Base-by-base conservation (phyloP, 2,113 vertebrate genomes). In the Xiphorhynchus elegans region DNA sequence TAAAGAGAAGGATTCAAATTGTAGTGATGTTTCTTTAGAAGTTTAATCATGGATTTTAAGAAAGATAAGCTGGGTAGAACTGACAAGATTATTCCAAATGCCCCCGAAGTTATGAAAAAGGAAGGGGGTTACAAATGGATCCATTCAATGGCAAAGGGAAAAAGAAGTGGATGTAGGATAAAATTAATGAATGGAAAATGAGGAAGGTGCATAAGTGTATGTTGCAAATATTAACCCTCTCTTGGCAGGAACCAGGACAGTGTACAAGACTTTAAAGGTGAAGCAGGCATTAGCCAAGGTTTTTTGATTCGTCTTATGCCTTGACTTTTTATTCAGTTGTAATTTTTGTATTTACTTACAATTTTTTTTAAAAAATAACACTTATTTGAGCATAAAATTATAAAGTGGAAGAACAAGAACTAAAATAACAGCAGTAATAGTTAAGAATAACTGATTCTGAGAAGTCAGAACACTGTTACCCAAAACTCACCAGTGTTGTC, bases 401-500 rank as follows among this genome's bases (percentile, higher is more conserved):
- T 17, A 77, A 52, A 79, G 52, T 10, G 2, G n/a, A 93, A 89
- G 18, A 56, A 84, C 23, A 90, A 92, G 33, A 94, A 47, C 33
- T 80, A 73, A 88, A 64, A 81, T 60, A 87, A 73, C 35, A 68
- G 53, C 33, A 33, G 40, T 21, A 93, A 70, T 13, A 46, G 37
- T 31, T 85, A 75, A 70, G 20, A 76, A 58, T 52, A 81, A 83
- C 49, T 47, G 68, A 93, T 49, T 70, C 47, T 24, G 15, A 87
- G 35, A 75, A 85, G 67, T 83, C 24, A 89, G 87, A 90, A 72
- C 28, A 53, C 35, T 79, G 63, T 46, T 64, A 39, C 16, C 46
- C 60, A 87, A 58, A 94, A 95, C 97, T 98, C 96, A 99, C 99
- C 98, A 50, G 83, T 84, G 55, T 40, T 91, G 42, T 98, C 95